These are phyloP conservation scores for Leucania comma DNA, from an alignment of 2,888 invertebrate species.

Conservation along the genomic window DNA sequence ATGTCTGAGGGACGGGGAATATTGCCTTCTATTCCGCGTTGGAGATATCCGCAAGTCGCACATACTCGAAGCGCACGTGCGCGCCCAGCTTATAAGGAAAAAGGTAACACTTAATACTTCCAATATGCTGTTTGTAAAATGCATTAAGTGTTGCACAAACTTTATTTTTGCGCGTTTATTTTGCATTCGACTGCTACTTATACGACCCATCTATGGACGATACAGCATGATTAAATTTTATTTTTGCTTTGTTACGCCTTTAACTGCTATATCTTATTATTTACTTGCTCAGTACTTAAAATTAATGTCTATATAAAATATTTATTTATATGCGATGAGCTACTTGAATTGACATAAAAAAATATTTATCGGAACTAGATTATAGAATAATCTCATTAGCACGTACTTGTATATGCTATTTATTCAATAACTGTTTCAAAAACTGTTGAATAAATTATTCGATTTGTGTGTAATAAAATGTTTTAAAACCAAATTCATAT, in stretches of 20 bases:
- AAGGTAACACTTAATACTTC: slow-evolving; percentile 91
- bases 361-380: slow-evolving; percentile 29
- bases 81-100: slow-evolving; percentile 98
- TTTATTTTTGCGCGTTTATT: slow-evolving; percentile 55
- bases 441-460: slow-evolving; percentile 39
- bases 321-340: slow-evolving; percentile 20
- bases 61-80: slow-evolving; percentile 98
- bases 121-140: slow-evolving; percentile 64
- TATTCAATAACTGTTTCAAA: slow-evolving; percentile 2
- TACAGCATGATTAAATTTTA: slow-evolving; percentile 65
- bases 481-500: not conserved
- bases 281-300: slow-evolving; percentile 7
- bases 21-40: slow-evolving; percentile 98
- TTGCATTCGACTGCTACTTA: slow-evolving; percentile 60
- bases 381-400: slow-evolving; percentile 25
- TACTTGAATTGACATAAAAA: slow-evolving; percentile 38
- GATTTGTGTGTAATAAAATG: not conserved
- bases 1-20: slow-evolving; percentile 97
- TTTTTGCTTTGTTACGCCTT: slow-evolving; percentile 52
- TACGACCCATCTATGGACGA: slow-evolving; percentile 86
- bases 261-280: slow-evolving; percentile 25
- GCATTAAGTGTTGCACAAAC: slow-evolving; percentile 59
- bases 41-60: slow-evolving; percentile 99
- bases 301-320: slow-evolving; percentile 10
- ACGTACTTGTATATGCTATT: slow-evolving; percentile 26